Percentiles rank a stretch among this genome's conserved stretches.
phyloP scores from a whole-genome alignment of 2,113 vertebrate species.

The Amphilophus citrinellus region DNA sequence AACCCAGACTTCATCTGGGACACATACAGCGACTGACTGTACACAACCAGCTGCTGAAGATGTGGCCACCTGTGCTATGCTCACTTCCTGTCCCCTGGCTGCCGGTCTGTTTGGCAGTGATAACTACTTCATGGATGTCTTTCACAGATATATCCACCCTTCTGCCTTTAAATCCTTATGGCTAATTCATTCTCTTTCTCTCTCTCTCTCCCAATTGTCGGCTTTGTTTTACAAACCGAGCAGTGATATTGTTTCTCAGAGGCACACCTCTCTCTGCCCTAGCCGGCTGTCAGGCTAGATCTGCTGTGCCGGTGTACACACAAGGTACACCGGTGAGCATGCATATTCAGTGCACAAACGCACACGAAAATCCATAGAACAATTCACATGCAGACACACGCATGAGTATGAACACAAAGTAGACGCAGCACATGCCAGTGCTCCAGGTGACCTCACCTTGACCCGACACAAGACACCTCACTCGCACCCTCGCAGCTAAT shows the following conservation, averaged over 20 bases:
- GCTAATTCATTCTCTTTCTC: constrained; percentile 22
- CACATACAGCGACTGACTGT: neutral
- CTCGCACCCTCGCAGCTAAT: constrained; percentile 38
- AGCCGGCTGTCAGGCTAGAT: constrained; percentile 58
- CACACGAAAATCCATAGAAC: neutral
- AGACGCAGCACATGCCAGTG: neutral
- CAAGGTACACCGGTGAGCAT: constrained; percentile 20
- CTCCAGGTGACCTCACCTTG: constrained; percentile 56
- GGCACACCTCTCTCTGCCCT: constrained; percentile 47
- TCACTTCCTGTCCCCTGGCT: constrained; percentile 35
- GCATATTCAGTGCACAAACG: constrained; percentile 18
- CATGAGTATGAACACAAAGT: constrained; percentile 20
- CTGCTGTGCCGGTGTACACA: constrained; percentile 45
- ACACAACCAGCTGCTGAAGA: neutral
- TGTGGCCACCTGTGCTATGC: constrained; percentile 16
- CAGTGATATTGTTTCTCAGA: constrained; percentile 65
- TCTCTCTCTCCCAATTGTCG: constrained; percentile 49
- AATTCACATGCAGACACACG: neutral
- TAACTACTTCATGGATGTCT: constrained; percentile 58
- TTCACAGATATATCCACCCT: constrained; percentile 36
- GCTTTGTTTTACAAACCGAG: constrained; percentile 67
- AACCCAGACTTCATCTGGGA: constrained; percentile 4
- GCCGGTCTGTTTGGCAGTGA: constrained; percentile 51
- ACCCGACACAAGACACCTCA: constrained; percentile 51
- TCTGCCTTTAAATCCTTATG: constrained; percentile 44